Evolutionary conservation across 2,113 vertebrate genomes (phyloP).

Genomic region (Rhagologus leucostigma): DNA sequence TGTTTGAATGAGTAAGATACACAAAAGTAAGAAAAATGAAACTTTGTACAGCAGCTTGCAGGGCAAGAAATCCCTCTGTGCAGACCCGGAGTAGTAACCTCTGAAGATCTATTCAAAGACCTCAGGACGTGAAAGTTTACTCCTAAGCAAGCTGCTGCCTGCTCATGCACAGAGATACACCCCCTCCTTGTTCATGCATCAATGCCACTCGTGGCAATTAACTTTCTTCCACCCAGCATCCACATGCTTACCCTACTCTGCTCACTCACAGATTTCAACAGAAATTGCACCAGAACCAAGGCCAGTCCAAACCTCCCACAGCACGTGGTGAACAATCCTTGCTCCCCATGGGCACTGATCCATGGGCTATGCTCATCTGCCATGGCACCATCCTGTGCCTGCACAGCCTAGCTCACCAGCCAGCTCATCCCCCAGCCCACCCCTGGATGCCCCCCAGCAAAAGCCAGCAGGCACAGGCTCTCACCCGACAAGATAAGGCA

Average conservation of each 20-base stretch:
- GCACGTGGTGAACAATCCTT: background rate
- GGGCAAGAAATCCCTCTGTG: background rate
- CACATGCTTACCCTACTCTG: background rate
- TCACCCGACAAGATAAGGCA: background rate
- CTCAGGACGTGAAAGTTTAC: background rate
- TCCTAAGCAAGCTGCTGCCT: background rate
- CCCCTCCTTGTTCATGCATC: background rate
- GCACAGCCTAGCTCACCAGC: background rate
- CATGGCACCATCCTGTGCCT: fast-evolving
- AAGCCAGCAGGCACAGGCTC: background rate
- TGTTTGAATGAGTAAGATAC: background rate
- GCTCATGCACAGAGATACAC: background rate
- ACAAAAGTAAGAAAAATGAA: background rate
- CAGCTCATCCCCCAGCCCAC: background rate
- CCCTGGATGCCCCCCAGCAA: background rate
- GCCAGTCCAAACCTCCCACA: background rate
- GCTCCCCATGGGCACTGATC: fast-evolving
- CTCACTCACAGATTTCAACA: background rate
- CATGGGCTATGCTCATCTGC: background rate
- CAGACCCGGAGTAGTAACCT: background rate
- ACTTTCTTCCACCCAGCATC: background rate
- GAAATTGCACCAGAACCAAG: background rate
- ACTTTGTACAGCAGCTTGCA: background rate
- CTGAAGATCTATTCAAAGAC: background rate
- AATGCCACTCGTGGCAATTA: fast-evolving